Base-by-base conservation (phyloP, 1,140 invertebrate species). In the Pristionchus pacificus region DNA sequence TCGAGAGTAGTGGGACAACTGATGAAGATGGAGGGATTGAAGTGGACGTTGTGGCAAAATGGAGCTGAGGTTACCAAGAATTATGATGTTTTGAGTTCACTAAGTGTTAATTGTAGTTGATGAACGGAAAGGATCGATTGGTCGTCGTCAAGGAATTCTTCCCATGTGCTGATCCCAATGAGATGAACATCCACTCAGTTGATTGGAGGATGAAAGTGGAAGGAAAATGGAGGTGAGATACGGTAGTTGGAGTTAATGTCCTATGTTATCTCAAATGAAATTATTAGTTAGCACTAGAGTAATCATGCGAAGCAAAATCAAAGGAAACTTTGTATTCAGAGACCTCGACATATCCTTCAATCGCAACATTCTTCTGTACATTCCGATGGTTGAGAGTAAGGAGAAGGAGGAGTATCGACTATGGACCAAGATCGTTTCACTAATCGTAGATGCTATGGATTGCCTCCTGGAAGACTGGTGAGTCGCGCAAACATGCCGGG, bases 391-490 rank as follows among this genome's bases (percentile, higher is more conserved):
- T 49, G 38, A 19, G 6, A 49, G 19, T 10, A 10, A 6, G 19
- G 38, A 49, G 6, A 19, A 19, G 19, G 38, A 49, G 19, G 38
- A 49, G 38, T 10, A 89, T 57, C 90, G 91, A 85, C 89, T 89
- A 75, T 88, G 92, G 67, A 90, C 94, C 0, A 91, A 93, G 80
- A 84, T 98, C 19, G 83, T 98, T 60, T 91, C 94, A 0, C 85
- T 95, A 24, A 89, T 93, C n/a, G 92, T 97, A 0, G 93, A 97
- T 84, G 93, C 97, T 83, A 92, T 98, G 77, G 96, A 99, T 84
- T 91, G 94, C 64, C 85, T 99, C 28, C 85, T 98, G 0, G 96
- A 98, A 85, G 96, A 98, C 85, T 98, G 96, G 95, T 97, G 95
- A 86, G 38, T 6, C 38, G 6, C 38, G 10, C n/a, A 29, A 10